Evolutionary conservation across 2,888 invertebrate species (phyloP).

Genomic region (Corythucha ciliata): DNA sequence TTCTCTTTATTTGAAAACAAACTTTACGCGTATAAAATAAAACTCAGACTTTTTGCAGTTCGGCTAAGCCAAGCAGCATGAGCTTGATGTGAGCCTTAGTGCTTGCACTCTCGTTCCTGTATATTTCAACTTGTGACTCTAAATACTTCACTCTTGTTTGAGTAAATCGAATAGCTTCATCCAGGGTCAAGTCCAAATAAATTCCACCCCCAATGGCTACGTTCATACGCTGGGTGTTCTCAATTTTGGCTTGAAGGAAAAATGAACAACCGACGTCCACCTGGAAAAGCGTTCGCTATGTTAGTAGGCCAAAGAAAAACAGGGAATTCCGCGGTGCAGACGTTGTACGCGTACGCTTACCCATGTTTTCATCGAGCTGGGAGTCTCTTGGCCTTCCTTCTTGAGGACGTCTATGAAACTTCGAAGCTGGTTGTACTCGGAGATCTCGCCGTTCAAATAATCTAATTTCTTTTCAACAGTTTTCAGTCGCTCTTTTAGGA

Average conservation of each 20-base stretch:
- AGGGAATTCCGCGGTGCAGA: too few relatives aligned
- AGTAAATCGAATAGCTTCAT: conserved; percentile 61
- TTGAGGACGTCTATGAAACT: conserved; percentile 56
- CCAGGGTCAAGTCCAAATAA: conserved; percentile 59
- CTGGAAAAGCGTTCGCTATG: conserved; percentile 40
- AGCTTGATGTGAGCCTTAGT: conserved; percentile 72
- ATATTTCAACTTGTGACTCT: conserved; percentile 51
- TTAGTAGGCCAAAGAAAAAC: too few relatives aligned
- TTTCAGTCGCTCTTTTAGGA: conserved; percentile 60
- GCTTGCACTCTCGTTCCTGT: conserved; percentile 56
- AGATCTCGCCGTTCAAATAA: conserved; percentile 54
- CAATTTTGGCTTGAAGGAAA: conserved; percentile 66
- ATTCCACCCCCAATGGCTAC: conserved; percentile 67
- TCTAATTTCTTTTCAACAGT: conserved; percentile 51
- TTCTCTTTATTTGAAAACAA: too few relatives aligned
- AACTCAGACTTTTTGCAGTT: conserved; percentile 41
- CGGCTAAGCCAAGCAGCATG: conserved; percentile 58
- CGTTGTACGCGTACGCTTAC: too few relatives aligned
- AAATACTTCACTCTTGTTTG: conserved; percentile 58
- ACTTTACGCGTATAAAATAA: too few relatives aligned
- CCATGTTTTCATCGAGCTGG: too few relatives aligned
- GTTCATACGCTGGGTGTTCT: conserved; percentile 55
- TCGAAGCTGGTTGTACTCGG: conserved; percentile 64
- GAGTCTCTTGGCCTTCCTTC: too few relatives aligned
- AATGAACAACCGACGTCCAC: conserved; percentile 78